Percentiles rank a stretch among this genome's conserved stretches.
These are phyloP conservation scores for Choristoneura rosaceana DNA, from an alignment of 2,888 invertebrate genomes.

Conservation along the genomic window DNA sequence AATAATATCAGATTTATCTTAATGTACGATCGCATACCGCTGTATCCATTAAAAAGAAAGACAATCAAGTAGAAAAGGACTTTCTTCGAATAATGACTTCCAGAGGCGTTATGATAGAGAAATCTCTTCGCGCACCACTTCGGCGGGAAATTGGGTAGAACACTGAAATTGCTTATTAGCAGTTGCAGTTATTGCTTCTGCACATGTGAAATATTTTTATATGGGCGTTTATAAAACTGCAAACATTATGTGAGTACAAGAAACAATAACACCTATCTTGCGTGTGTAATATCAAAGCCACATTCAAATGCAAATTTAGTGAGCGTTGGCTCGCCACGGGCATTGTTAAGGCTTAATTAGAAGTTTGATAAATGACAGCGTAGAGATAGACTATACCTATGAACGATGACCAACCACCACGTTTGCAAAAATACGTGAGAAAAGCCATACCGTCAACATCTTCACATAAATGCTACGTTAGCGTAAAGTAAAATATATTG, in stretches of 20 bases:
- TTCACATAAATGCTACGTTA: background rate
- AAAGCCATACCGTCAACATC: background rate
- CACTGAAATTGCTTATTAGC: conserved; percentile 33
- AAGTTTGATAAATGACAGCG: conserved; percentile 34
- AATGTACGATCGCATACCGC: conserved; percentile 32
- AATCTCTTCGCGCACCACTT: conserved; percentile 38
- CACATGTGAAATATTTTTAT: conserved; percentile 11
- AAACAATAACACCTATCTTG: conserved; percentile 7
- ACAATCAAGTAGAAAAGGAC: conserved; percentile 42
- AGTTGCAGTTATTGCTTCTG: conserved; percentile 2
- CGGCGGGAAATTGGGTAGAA: conserved; percentile 39
- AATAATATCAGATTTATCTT: conserved; percentile 41
- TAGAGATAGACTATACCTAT: conserved; percentile 15
- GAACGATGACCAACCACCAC: conserved; percentile 12
- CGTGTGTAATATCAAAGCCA: conserved; percentile 26
- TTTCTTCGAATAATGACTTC: conserved; percentile 41
- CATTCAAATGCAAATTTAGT: conserved; percentile 39
- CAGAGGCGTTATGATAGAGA: conserved; percentile 33
- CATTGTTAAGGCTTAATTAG: conserved; percentile 37
- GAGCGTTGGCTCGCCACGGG: conserved; percentile 30
- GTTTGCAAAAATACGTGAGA: background rate
- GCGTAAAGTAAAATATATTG: background rate
- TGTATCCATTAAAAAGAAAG: conserved; percentile 36
- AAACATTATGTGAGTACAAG: conserved; percentile 11
- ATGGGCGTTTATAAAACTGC: background rate